Conservation (phyloP, 2,113 vertebrate genomes). For the Casuarius casuarius region DNA sequence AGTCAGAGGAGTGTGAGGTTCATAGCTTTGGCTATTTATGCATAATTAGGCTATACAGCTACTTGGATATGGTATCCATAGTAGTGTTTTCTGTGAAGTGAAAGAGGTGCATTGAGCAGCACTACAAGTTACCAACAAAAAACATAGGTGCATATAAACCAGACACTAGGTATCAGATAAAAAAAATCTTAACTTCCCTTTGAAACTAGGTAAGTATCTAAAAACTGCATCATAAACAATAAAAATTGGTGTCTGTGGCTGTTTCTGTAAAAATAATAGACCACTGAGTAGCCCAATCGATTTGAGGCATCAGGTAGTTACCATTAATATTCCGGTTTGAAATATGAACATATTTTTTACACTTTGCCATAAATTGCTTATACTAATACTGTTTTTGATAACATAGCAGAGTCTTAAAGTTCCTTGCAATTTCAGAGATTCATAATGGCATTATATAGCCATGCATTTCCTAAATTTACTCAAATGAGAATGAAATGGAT, state of each 20-base stretch:
- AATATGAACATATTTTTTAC: background rate
- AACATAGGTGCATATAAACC: background rate
- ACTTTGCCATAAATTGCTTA: background rate
- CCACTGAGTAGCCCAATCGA: background rate
- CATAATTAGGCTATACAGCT: background rate
- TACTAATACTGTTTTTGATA: background rate
- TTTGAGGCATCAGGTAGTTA: background rate
- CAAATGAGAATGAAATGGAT: background rate
- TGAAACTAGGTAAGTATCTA: background rate
- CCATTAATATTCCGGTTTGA: background rate
- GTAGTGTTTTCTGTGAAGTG: background rate
- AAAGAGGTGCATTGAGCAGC: background rate
- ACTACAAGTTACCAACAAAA: background rate
- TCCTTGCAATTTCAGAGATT: background rate
- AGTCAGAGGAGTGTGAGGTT: background rate
- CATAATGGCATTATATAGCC: background rate
- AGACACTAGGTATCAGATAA: background rate
- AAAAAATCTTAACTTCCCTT: background rate
- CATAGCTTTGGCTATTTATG: background rate
- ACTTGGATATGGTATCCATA: background rate
- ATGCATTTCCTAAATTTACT: background rate
- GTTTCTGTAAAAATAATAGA: background rate
- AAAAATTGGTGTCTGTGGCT: background rate
- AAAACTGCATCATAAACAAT: background rate
- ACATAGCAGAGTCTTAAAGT: background rate